Evolutionary conservation across 2,113 vertebrate species (phyloP).

Genomic region (Gopherus evgoodei): DNA sequence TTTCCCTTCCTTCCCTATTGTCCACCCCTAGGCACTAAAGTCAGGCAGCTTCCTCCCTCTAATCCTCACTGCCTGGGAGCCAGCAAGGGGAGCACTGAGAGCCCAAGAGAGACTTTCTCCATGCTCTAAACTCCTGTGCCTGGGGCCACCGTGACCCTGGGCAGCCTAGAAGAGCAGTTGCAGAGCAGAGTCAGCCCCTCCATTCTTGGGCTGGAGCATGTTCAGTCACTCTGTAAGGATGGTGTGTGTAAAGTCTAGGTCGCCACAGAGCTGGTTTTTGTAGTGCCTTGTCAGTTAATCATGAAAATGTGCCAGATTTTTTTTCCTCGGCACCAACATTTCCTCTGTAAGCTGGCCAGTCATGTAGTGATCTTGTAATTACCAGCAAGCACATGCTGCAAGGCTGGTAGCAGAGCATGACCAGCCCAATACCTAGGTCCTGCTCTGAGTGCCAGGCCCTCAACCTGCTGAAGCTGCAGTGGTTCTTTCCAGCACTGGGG

Average conservation of each 20-base stretch:
- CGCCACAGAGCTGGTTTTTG: neutral
- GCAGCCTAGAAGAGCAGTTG: neutral
- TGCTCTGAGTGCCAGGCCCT: neutral
- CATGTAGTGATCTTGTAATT: neutral
- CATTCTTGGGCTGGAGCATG: neutral
- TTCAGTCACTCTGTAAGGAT: neutral
- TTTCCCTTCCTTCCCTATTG: neutral
- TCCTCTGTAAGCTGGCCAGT: neutral
- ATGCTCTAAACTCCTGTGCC: accelerated
- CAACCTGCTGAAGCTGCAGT: neutral
- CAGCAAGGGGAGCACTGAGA: neutral
- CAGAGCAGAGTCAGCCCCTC: accelerated
- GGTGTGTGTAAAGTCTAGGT: neutral
- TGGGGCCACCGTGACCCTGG: accelerated
- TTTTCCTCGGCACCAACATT: neutral
- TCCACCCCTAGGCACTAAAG: neutral
- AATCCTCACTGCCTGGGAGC: neutral
- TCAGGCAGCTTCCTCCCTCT: neutral
- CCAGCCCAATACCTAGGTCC: neutral
- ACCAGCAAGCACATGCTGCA: neutral
- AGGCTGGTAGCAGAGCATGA: neutral
- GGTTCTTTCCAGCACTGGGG: neutral
- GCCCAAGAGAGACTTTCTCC: neutral
- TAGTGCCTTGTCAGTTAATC: neutral
- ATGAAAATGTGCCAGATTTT: neutral